Evolutionary conservation across 2,888 invertebrate species (phyloP).

Genomic region (Coleophora deauratella): DNA sequence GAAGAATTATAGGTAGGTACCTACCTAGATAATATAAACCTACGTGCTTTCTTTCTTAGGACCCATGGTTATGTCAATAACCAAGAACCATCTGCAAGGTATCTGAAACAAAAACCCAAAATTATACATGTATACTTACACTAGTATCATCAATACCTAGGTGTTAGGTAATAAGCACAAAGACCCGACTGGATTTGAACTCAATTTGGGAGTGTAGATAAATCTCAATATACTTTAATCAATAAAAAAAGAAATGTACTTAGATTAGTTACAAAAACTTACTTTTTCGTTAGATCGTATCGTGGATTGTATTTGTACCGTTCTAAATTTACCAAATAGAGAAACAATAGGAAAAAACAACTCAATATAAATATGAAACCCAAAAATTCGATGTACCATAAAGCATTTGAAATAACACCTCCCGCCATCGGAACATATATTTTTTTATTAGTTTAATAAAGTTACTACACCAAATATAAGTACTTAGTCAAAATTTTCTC

Average conservation of each 20-base stretch:
- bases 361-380: slow-evolving; percentile 37
- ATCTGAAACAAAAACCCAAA: slow-evolving; percentile 34
- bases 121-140: not conserved
- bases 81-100: slow-evolving; percentile 58
- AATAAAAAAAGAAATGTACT: too few relatives aligned
- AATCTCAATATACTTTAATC: too few relatives aligned
- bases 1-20: too few relatives aligned
- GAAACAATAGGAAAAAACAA: slow-evolving; percentile 41
- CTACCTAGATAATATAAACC: too few relatives aligned
- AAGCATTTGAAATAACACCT: slow-evolving; percentile 21
- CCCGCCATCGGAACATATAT: too few relatives aligned
- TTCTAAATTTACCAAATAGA: slow-evolving; percentile 45
- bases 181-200: too few relatives aligned
- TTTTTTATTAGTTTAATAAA: too few relatives aligned
- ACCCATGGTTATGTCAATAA: slow-evolving; percentile 23
- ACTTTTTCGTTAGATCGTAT: slow-evolving; percentile 45
- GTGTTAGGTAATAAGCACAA: too few relatives aligned
- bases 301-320: slow-evolving; percentile 34
- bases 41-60: slow-evolving; percentile 3
- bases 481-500: too few relatives aligned
- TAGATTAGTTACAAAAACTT: slow-evolving; percentile 21
- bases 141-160: too few relatives aligned
- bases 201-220: too few relatives aligned
- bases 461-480: too few relatives aligned
- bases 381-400: slow-evolving; percentile 60